A percentile compares a stretch with the other conserved stretches of the same genome.
These are phyloP conservation scores for Acestrorhynchus altus DNA, from an alignment of 2,797 vertebrate genomes.

Conservation along the genomic window DNA sequence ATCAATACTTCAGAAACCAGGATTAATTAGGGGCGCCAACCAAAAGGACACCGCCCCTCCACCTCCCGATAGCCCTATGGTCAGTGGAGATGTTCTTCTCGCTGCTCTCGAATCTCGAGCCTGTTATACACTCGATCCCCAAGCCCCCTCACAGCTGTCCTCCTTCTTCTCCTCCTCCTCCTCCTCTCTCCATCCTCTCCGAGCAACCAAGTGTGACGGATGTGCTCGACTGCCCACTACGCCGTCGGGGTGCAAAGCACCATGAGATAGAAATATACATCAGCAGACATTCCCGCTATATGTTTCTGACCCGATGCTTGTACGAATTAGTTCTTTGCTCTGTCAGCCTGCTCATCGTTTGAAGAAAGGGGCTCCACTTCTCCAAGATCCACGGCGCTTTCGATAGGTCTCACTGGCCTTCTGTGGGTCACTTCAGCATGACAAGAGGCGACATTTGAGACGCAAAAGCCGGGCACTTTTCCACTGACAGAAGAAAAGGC, in stretches of 20 bases:
- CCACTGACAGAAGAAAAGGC: background rate
- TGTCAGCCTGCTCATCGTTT: constrained; percentile 55
- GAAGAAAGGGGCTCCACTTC: background rate
- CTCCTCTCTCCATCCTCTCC: constrained; percentile 64
- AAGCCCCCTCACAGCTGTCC: constrained; percentile 7
- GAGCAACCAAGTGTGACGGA: constrained; percentile 71
- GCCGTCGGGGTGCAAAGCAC: constrained; percentile 64
- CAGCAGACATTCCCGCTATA: constrained; percentile 69
- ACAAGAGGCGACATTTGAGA: background rate
- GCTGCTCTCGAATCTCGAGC: constrained; percentile 65
- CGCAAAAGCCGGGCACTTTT: background rate
- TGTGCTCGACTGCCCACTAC: constrained; percentile 62
- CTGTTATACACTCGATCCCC: background rate
- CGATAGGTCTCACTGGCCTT: background rate
- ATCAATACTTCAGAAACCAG: background rate
- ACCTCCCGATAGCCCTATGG: background rate
- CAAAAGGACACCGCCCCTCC: background rate
- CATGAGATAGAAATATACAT: constrained; percentile 74
- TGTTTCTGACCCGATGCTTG: constrained; percentile 71
- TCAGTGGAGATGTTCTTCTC: constrained; percentile 30
- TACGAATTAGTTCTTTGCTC: constrained; percentile 72
- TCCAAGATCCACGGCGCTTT: background rate
- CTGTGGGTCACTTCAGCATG: background rate
- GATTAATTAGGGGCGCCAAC: background rate
- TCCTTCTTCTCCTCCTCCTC: background rate